Evolutionary conservation across 2,888 invertebrate genomes (phyloP), one percentile per base, ranked within the genome.

Genomic region (Drosophila incognita): DNA sequence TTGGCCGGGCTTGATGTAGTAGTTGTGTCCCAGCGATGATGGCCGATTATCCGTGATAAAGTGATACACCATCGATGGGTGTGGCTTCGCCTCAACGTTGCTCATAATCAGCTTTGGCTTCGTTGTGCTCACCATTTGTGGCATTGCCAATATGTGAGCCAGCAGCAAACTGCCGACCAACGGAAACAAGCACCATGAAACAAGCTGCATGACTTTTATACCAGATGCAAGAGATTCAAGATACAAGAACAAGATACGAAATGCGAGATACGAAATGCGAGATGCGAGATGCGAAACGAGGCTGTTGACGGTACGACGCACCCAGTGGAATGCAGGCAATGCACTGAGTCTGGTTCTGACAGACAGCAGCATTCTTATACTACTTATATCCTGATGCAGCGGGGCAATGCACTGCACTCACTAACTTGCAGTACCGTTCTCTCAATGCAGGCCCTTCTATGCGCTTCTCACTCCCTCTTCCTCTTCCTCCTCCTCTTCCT

Each of bases 1-100:
- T 35, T 85, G 76, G 5, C 92, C 92, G 7, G 92, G 92, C 38
- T 92, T 92, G 4, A 91, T 79, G 40, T 92, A 92, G 33, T 85
- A 80, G 51, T 88, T 92, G 46, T 86, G 81, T 1, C 91, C 91
- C 49, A 91, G 48, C 8, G 71, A 27, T 5, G 83, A 79, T 59
- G 90, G 89, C 7, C 87, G 87, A 68, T 88, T 89, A 7, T 92
- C 92, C n/a, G 83, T 85, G 8, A 92, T 76, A 11, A 90, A 86
- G 15, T 90, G 82, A 53, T 82, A 91, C 1, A 58, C 36, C 70
- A 85, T 69, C 1, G 87, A 40, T 56, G 38, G 80, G n/a, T 68
- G 52, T 4, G 59, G 53, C 21, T 60, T 62, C 51, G 62, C 40
- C 27, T 58, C 59, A 51, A 15, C 48, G 36, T 70, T 63, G 76